Evolutionary conservation across 2,113 vertebrate species (phyloP).

Genomic region (Pedetes capensis): DNA sequence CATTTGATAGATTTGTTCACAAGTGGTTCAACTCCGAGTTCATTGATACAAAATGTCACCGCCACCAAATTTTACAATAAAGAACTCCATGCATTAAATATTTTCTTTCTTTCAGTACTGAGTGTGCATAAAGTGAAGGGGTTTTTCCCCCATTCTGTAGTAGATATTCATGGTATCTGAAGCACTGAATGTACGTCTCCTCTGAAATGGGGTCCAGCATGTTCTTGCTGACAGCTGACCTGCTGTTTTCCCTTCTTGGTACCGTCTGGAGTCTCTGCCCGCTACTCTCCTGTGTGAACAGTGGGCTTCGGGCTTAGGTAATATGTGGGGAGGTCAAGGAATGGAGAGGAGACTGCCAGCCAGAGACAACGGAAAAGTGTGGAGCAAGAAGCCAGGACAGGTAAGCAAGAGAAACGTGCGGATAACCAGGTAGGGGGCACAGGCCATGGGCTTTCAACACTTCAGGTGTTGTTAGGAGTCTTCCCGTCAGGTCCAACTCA

Average conservation of each 20-base stretch:
- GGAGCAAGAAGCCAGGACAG: background rate
- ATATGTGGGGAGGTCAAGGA: background rate
- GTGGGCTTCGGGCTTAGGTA: background rate
- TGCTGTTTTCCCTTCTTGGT: background rate
- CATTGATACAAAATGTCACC: conserved; percentile 54
- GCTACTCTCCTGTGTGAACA: background rate
- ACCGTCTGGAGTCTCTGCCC: background rate
- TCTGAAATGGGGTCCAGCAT: fast-evolving
- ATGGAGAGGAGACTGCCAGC: background rate
- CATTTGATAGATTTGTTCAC: background rate
- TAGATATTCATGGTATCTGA: background rate
- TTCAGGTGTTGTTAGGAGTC: no score
- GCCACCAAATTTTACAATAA: conserved; percentile 50
- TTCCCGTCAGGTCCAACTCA: no score
- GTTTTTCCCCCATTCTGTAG: background rate
- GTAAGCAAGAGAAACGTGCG: background rate
- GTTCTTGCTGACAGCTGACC: background rate
- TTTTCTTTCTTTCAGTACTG: background rate
- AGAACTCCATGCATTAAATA: conserved; percentile 52
- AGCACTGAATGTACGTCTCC: background rate
- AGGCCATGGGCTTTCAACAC: background rate
- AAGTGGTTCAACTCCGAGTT: conserved; percentile 52
- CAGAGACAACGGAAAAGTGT: background rate
- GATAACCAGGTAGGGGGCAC: background rate
- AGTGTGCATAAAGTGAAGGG: background rate